These are phyloP conservation scores for Brachirus orientalis DNA, from an alignment of 2,113 vertebrate genomes.

Conservation along the genomic window DNA sequence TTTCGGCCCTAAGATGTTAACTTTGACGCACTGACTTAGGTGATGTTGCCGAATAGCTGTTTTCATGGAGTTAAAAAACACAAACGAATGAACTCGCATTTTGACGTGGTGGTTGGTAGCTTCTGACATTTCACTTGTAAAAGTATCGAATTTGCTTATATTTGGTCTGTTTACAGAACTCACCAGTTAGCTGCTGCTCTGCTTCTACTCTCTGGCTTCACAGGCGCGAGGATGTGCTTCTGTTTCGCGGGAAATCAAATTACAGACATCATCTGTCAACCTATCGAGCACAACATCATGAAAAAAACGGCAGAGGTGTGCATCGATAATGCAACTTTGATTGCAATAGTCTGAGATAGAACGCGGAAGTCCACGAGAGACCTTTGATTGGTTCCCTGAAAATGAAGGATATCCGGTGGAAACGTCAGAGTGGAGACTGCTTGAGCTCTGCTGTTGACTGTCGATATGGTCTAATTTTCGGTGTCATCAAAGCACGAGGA, in stretches of 20 bases:
- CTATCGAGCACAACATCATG: neutral
- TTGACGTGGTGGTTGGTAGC: neutral
- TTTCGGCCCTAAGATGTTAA: neutral
- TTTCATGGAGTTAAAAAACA: neutral
- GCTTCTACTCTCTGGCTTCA: neutral
- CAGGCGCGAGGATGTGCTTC: conserved; percentile 14
- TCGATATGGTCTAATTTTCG: neutral
- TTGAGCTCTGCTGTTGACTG: neutral
- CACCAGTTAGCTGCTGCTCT: neutral
- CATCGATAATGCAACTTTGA: conserved; percentile 51
- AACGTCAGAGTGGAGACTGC: no score
- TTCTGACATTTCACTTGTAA: rapidly evolving
- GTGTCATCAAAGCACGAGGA: neutral
- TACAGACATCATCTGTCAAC: conserved; percentile 64
- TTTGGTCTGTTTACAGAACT: neutral
- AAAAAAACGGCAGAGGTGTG: rapidly evolving
- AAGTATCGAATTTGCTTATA: rapidly evolving
- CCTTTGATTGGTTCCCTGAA: conserved; percentile 52
- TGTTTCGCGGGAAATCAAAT: conserved; percentile 78
- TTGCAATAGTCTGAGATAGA: conserved; percentile 22
- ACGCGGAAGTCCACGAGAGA: conserved; percentile 9
- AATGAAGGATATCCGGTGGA: conserved; percentile 67
- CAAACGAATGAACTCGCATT: neutral
- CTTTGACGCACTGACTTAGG: neutral
- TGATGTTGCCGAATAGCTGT: neutral